A percentile compares a stretch with the other conserved stretches of the same genome.
These are phyloP conservation scores for Taenioides sp. DNA, from an alignment of 2,797 vertebrate species.

Conservation along the genomic window DNA sequence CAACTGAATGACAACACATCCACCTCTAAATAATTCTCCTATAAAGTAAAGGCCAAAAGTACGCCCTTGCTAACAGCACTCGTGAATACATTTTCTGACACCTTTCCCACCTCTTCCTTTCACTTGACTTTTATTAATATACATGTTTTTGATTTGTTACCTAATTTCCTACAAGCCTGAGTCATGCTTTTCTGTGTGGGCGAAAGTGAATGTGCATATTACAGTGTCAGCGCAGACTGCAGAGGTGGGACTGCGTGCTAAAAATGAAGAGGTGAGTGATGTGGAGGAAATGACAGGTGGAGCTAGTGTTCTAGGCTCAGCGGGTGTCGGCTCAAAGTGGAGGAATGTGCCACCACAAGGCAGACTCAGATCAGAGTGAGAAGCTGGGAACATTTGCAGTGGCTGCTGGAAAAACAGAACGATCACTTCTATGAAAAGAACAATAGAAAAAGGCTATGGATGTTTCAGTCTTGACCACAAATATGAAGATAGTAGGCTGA, in stretches of 20 bases:
- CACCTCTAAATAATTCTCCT: too few species aligned
- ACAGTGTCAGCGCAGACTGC: slow-evolving; percentile 21
- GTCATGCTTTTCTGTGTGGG: slow-evolving; percentile 34
- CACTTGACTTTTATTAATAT: slow-evolving; percentile 12
- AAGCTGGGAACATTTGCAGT: neutral
- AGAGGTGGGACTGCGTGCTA: slow-evolving; percentile 20
- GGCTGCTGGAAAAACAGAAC: neutral
- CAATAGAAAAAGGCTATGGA: neutral
- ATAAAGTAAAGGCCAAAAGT: neutral
- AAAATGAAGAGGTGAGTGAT: slow-evolving; percentile 18
- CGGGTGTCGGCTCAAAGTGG: slow-evolving; percentile 18
- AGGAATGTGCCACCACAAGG: slow-evolving; percentile 8
- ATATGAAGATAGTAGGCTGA: neutral
- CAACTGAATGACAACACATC: too few species aligned
- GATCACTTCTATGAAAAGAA: slow-evolving; percentile 1
- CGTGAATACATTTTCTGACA: neutral
- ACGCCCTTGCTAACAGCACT: neutral
- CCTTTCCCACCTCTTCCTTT: slow-evolving; percentile 12
- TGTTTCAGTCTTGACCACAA: neutral
- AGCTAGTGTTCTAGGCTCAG: slow-evolving; percentile 12
- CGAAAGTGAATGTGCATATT: slow-evolving; percentile 36
- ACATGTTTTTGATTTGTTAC: slow-evolving; percentile 27
- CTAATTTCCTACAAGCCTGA: slow-evolving; percentile 36
- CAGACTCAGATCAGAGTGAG: neutral
- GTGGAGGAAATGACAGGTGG: slow-evolving; percentile 30